These are phyloP conservation scores for Mormyrus iriodes DNA, from an alignment of 2,113 vertebrate species.

Conservation along the genomic window DNA sequence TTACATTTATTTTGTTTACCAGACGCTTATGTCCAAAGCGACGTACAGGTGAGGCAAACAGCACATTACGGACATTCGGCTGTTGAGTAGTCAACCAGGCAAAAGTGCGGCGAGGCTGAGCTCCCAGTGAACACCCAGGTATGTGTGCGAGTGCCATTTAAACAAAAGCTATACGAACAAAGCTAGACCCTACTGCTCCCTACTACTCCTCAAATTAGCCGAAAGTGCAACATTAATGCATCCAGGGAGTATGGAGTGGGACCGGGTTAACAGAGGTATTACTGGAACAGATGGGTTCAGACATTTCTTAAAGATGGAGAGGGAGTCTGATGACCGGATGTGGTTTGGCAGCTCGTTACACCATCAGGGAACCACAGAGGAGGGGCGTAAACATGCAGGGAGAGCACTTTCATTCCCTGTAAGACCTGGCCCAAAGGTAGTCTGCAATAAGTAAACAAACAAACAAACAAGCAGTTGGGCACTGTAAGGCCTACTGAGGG, in stretches of 20 bases:
- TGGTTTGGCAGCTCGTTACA: neutral
- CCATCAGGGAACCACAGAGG: neutral
- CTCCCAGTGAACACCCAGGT: neutral
- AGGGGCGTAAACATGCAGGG: neutral
- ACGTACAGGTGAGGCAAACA: neutral
- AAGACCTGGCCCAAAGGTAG: neutral
- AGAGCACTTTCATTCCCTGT: neutral
- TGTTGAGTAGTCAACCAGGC: neutral
- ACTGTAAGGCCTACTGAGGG: neutral
- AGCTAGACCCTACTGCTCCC: neutral
- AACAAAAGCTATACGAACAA: neutral
- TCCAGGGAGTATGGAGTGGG: neutral
- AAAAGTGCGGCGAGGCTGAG: neutral
- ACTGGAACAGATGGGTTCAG: neutral
- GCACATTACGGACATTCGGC: neutral
- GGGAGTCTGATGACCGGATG: neutral
- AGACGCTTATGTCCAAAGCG: neutral
- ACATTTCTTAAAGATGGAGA: neutral
- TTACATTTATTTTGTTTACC: neutral
- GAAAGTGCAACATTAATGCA: neutral
- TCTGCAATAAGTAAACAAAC: neutral
- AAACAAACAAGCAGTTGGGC: neutral
- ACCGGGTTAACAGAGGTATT: neutral
- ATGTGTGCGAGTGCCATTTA: neutral
- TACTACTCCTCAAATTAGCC: neutral